Evolutionary conservation across 2,113 vertebrate genomes (phyloP).

Genomic region (Scomber colias): DNA sequence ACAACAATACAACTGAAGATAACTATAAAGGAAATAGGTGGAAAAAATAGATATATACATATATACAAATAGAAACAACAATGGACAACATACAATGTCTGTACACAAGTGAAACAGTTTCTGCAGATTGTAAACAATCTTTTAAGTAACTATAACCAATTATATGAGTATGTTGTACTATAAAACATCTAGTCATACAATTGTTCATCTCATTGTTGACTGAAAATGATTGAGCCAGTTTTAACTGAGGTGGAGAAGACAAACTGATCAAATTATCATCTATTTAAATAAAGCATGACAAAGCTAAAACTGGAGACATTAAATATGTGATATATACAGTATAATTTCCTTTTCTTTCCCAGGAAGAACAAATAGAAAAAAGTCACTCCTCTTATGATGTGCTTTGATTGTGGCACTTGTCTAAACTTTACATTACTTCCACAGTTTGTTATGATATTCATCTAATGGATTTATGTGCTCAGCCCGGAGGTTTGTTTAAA

Average conservation of each 20-base stretch:
- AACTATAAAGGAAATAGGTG: no score
- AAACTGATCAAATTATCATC: background rate
- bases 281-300: no score
- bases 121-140: no score
- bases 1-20: no score
- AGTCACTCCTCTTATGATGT: constrained; percentile 19
- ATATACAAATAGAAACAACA: no score
- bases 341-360: background rate
- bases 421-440: constrained; percentile 63
- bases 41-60: no score
- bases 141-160: background rate
- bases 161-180: background rate
- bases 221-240: background rate
- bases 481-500: constrained; percentile 64
- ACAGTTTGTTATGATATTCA: constrained; percentile 69
- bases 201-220: background rate
- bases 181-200: background rate
- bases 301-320: background rate
- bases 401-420: constrained; percentile 57
- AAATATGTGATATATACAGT: background rate
- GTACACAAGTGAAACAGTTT: no score
- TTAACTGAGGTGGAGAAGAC: background rate
- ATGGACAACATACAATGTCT: no score
- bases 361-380: background rate
- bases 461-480: constrained; percentile 56